Evolutionary conservation across 1,140 invertebrate genomes (phyloP).

Genomic region (Pseudoatta argentina): DNA sequence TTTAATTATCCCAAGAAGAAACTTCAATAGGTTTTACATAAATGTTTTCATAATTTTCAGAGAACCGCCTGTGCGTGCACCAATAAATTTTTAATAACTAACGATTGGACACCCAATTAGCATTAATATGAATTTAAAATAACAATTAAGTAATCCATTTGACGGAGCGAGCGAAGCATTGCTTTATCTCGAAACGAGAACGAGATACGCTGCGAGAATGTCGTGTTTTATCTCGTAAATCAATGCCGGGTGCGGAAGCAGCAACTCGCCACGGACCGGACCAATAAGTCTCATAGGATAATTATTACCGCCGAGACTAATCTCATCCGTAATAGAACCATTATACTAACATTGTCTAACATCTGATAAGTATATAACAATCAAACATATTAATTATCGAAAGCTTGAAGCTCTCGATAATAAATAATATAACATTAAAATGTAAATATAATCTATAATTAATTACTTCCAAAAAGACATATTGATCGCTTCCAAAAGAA

Average conservation of each 20-base stretch:
- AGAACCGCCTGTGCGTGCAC: constrained; percentile 2
- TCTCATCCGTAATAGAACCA: constrained; percentile 59
- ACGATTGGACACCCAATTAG: constrained; percentile 32
- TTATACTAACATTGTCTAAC: constrained; percentile 55
- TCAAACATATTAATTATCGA: constrained; percentile 59
- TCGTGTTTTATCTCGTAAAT: constrained; percentile 62
- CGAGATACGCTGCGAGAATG: constrained; percentile 10
- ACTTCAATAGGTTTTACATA: neutral
- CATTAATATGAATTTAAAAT: constrained; percentile 59
- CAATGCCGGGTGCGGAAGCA: neutral
- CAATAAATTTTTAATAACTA: constrained; percentile 31
- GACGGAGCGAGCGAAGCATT: neutral
- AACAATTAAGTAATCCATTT: constrained; percentile 41
- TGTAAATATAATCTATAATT: neutral
- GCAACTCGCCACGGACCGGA: neutral
- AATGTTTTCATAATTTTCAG: neutral
- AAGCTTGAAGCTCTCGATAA: constrained; percentile 10
- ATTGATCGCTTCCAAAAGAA: neutral
- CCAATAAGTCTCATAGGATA: constrained; percentile 9
- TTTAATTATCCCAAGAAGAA: neutral
- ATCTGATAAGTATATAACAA: constrained; percentile 49
- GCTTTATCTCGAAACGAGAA: constrained; percentile 4
- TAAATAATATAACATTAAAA: constrained; percentile 17
- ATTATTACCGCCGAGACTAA: constrained; percentile 40
- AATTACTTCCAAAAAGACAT: neutral